Evolutionary conservation across 2,888 invertebrate species (phyloP), one percentile per base, ranked within the genome.

Genomic region (Sinhomidia bicolor): DNA sequence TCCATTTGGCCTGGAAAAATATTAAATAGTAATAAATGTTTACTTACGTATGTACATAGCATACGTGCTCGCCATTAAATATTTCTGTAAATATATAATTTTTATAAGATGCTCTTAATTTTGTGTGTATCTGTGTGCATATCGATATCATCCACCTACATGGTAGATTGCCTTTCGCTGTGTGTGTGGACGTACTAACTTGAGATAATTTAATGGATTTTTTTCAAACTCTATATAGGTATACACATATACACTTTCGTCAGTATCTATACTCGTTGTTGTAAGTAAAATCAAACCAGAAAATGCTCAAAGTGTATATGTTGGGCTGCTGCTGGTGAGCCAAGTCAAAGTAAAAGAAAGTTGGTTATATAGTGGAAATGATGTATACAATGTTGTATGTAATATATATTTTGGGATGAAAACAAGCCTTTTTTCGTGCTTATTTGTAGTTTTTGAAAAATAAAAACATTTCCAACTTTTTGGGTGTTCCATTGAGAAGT

Each of bases 401-500:
- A 51, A 51, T 51, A 51, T 51, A 51, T 51, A 51, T 51, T 82
- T 82, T 51, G 65, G 82, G 82, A 68, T 68, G 20, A 68, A 82
- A 82, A 82, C 82, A 82, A 82, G 68, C 54, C 9, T 80, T 80
- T 82, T 51, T 81, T 62, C 44, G 29, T 47, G 65, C 65, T 65
- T 80, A 60, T 60, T 80, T 80, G 80, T 57, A 80, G 60, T 36
- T 62, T 81, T 29, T 81, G 12, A 14, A 47, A 65, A 68, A 60
- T 57, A 60, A 82, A 81, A 82, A 82, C 68, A 62, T 51, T 36
- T 68, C 32, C 44, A 51, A 82, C 82, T 65, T 82, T 62, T 82
- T 82, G 82, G 82, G 82, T 82, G 82, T 82, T 68, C 82, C 47
- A 82, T 60, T 62, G 17, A 65, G n/a, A 65, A 65, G 65, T 26